phyloP scores from a whole-genome alignment of 2,797 vertebrate species.

The Poeciliopsis gracilis region DNA sequence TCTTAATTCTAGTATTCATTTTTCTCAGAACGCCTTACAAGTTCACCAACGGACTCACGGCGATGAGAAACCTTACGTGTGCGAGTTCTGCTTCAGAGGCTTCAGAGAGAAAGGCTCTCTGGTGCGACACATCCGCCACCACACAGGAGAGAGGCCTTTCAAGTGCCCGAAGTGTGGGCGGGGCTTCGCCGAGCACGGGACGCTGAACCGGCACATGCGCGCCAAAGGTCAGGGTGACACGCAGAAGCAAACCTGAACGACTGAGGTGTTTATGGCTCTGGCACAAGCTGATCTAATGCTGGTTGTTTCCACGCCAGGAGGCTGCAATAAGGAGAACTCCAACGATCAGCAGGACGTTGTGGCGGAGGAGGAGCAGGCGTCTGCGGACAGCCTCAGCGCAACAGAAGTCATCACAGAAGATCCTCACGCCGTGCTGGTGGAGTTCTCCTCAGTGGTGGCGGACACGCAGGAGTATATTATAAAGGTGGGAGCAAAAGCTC shows the following conservation, averaged over 20 bases:
- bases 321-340: conserved; percentile 84
- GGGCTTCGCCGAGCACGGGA: conserved; percentile 96
- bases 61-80: conserved; percentile 92
- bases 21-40: conserved; percentile 91
- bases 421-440: conserved; percentile 93
- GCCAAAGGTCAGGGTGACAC: conserved; percentile 87
- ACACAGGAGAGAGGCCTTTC: conserved; percentile 97
- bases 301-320: conserved; percentile 77
- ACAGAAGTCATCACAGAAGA: conserved; percentile 87
- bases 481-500: conserved; percentile 79
- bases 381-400: conserved; percentile 75
- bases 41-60: conserved; percentile 95
- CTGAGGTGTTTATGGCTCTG: not conserved
- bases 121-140: conserved; percentile 94
- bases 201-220: conserved; percentile 92
- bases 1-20: not conserved
- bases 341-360: conserved; percentile 67
- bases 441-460: conserved; percentile 97
- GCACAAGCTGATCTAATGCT: not conserved
- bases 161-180: conserved; percentile 91
- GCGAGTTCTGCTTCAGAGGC: conserved; percentile 89
- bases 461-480: conserved; percentile 99
- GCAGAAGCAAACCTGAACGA: not conserved
- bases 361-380: conserved; percentile 82
- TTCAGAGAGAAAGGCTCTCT: conserved; percentile 97